phyloP scores from a whole-genome alignment of 2,797 vertebrate species.

The Gadopsis marmoratus region DNA sequence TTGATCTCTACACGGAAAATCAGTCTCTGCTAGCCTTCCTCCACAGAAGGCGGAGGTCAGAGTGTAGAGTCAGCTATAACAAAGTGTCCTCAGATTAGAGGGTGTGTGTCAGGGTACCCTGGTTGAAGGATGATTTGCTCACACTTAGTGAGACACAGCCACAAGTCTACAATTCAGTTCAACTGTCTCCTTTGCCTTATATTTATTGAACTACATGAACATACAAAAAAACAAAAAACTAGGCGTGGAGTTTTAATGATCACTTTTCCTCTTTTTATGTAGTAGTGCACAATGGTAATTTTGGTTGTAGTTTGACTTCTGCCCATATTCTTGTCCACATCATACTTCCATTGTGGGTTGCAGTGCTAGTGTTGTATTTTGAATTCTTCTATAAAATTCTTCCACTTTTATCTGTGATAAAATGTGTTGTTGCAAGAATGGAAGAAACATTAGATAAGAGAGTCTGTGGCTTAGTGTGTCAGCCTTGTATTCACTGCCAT shows the following conservation, averaged over 20 bases:
- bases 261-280: conserved; percentile 8
- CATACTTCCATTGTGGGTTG: conserved; percentile 2
- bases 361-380: not conserved
- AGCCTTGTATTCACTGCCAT: not conserved
- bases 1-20: not conserved
- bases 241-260: conserved; percentile 19
- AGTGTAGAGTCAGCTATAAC: not conserved
- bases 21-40: not conserved
- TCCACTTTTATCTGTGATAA: not conserved
- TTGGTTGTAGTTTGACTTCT: conserved; percentile 6
- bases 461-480: not conserved
- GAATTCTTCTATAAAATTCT: not conserved
- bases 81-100: not conserved
- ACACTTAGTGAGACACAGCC: not conserved
- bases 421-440: not conserved
- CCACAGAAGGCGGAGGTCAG: not conserved
- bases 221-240: not conserved
- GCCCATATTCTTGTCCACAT: not conserved
- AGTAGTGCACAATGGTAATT: conserved; percentile 7
- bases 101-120: not conserved
- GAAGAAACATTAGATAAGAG: conserved; percentile 5
- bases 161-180: not conserved
- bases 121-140: conserved; percentile 1
- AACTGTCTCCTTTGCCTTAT: not conserved
- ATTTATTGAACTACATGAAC: conserved; percentile 19